Base-by-base conservation (phyloP, 2,888 invertebrate genomes). In the Dromius quadrimaculatus region DNA sequence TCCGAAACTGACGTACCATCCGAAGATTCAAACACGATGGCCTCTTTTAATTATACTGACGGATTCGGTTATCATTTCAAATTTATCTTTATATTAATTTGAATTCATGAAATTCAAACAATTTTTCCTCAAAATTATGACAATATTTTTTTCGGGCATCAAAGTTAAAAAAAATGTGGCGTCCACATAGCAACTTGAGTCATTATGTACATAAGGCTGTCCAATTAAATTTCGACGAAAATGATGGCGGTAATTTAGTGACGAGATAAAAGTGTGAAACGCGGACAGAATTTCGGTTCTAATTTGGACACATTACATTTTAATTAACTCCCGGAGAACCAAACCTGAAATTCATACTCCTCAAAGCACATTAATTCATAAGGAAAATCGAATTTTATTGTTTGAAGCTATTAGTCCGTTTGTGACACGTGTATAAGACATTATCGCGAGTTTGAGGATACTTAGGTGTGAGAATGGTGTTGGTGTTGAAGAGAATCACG, bases 201-300 rank as follows among this genome's bases (percentile, higher is more conserved):
- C 43, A 62, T 62, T 62, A 62, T 43, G 41, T 62, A 59, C 13
- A 62, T 62, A 41, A 20, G 43, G 38, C n/a, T 38, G 43, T 62
- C 68, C 68, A 68, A 68, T 68, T 68, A 68, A 68, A 68, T 68
- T 57, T 32, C 19, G 28, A 61, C 43, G 59, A 45, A 61, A 68
- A 68, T 68, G 59, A 68, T 68, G 68, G 34, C 28, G 17, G 57
- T 59, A 38, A 68, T 68, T 66, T 68, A 68, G 43, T 43, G 41
- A 59, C 32, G 59, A 59, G 68, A 68, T 68, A 68, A 68, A 59
- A 68, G 68, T 68, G 68, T 68, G 68, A 68, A 68, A 68, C 59
- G 34, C 19, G 36, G 36, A 34, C 59, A 22, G 59, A 36, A 34
- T 59, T 59, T 54, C 28, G 50, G 50, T 54, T 54, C 50, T 19